These are phyloP conservation scores for Myrmecobius fasciatus DNA, from an alignment of 2,113 vertebrate genomes.

Conservation along the genomic window DNA sequence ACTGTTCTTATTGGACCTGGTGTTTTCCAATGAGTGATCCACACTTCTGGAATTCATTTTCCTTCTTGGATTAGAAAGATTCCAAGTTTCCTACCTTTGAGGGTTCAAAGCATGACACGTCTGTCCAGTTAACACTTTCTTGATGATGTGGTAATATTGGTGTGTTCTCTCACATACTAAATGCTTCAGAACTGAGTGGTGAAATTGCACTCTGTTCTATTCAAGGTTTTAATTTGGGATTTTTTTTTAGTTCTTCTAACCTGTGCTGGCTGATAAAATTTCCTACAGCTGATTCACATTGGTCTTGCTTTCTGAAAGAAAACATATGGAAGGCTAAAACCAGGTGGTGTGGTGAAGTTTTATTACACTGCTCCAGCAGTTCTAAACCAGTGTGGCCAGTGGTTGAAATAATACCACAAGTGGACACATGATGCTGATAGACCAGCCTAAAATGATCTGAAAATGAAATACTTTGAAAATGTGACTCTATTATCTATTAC, in stretches of 20 bases:
- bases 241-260: slow-evolving; percentile 56
- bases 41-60: slow-evolving; percentile 29
- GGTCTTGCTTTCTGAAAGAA: slow-evolving; percentile 55
- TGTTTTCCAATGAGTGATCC: slow-evolving; percentile 48
- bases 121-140: slow-evolving; percentile 53
- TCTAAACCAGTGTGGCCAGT: slow-evolving; percentile 50
- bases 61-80: slow-evolving; percentile 46
- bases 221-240: slow-evolving; percentile 62
- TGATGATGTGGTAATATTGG: slow-evolving; percentile 36
- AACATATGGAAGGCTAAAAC: slow-evolving; percentile 50
- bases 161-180: slow-evolving; percentile 7
- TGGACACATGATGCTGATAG: neutral
- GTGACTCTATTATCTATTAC: slow-evolving; percentile 19
- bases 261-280: slow-evolving; percentile 63
- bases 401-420: neutral
- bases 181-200: slow-evolving; percentile 49
- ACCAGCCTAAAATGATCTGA: slow-evolving; percentile 47
- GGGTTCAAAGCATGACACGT: slow-evolving; percentile 29
- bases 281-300: slow-evolving; percentile 55
- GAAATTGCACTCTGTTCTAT: slow-evolving; percentile 49
- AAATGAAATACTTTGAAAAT: slow-evolving; percentile 48
- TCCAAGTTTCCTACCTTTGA: slow-evolving; percentile 43
- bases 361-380: slow-evolving; percentile 49
- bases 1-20: neutral
- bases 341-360: slow-evolving; percentile 50